Percentiles rank a stretch among this genome's conserved stretches.
These are phyloP conservation scores for Cacatua alba DNA, from an alignment of 2,113 vertebrate species.

Conservation along the genomic window DNA sequence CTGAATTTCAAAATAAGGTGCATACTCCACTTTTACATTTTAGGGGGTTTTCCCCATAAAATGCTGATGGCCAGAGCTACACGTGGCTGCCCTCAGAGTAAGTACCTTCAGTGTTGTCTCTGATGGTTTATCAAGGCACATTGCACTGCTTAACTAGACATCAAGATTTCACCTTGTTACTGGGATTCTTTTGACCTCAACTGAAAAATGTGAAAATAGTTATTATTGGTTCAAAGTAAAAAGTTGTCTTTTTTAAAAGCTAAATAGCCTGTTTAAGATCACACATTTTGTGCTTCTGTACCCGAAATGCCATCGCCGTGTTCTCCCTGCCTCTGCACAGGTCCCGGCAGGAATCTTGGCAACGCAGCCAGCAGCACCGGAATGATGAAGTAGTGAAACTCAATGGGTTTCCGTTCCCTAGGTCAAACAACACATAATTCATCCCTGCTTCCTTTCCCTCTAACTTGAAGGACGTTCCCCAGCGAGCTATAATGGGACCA, in stretches of 20 bases:
- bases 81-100: accelerated
- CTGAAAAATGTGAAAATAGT: background rate
- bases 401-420: background rate
- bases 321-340: background rate
- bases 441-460: background rate
- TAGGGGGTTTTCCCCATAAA: background rate
- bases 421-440: background rate
- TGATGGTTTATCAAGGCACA: background rate
- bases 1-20: background rate
- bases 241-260: background rate
- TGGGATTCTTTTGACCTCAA: background rate
- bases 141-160: background rate
- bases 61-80: background rate
- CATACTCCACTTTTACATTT: background rate
- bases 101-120: background rate
- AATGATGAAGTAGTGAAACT: background rate
- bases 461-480: background rate
- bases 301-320: accelerated
- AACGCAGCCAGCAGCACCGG: accelerated
- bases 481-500: accelerated
- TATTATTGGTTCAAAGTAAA: background rate
- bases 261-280: background rate
- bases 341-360: background rate
- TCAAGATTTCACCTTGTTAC: background rate
- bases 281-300: background rate